Base-by-base conservation (phyloP, 92 coral and sea anemone species). In the Hydrozoanthus gracilis region DNA sequence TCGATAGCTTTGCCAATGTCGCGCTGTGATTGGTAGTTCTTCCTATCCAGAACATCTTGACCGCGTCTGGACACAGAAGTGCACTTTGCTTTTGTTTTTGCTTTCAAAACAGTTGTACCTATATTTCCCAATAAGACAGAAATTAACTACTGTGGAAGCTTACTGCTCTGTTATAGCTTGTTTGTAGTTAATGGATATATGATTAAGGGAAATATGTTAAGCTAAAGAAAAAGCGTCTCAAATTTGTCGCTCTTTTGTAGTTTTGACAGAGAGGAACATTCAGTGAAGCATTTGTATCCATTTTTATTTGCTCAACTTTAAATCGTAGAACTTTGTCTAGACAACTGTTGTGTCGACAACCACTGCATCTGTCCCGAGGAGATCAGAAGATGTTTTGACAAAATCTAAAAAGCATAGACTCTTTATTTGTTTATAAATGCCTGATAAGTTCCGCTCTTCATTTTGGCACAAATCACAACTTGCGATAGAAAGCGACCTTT, bases 401-500 rank as follows among this genome's bases (percentile, higher is more conserved):
- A 18, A 51, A 16, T 15, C n/a, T 11, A 64, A 65, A 80, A 80
- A 80, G 73, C 47, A 10, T 62, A n/a, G 20, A 48, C 58, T 80
- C 73, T 66, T 80, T 80, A 62, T 80, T 80, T 80, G 72, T 80
- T 66, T 80, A 80, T 65, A 66, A 80, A 80, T 49, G 85, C 49
- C 60, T 27, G 39, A 80, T 45, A 45, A 65, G 75, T 80, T 80
- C 74, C 85, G 85, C 45, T 80, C 46, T 46, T 65, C 85, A 80
- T 65, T 10, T 27, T 49, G 85, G 75, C 74, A 18, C 56, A 80
- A 62, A 80, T 65, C 85, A 80, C 85, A 80, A 80, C 62, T 80
- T 39, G 85, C 85, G 85, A 80, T 80, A 80, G 85, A 64, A 80
- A 27, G 64, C 75, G 85, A 80, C 85, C 85, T 65, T 80, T 80